Conservation (phyloP, 2,797 vertebrate species). For the Coranthus polyacanthus region DNA sequence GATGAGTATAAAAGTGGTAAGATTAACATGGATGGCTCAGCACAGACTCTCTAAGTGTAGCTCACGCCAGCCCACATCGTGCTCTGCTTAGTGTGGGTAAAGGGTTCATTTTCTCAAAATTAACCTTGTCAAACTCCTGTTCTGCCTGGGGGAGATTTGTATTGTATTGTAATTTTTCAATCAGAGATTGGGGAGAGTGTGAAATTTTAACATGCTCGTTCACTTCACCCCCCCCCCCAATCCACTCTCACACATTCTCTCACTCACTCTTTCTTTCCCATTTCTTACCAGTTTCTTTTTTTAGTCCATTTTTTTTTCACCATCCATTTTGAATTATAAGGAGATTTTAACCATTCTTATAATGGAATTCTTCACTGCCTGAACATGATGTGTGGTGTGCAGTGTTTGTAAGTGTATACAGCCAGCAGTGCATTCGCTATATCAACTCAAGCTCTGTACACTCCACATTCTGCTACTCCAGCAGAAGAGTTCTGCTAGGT, state of each 20-base stretch:
- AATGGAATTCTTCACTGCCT: constrained; percentile 63
- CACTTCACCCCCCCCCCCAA: constrained; percentile 31
- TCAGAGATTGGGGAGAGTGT: constrained; percentile 78
- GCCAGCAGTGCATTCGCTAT: constrained; percentile 42
- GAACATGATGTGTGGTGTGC: constrained; percentile 33
- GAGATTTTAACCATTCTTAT: constrained; percentile 65
- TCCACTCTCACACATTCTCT: neutral
- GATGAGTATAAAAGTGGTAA: constrained; percentile 37
- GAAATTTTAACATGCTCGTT: constrained; percentile 76
- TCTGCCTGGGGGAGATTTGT: constrained; percentile 74
- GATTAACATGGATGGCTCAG: constrained; percentile 60
- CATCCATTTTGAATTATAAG: constrained; percentile 75
- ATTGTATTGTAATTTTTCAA: constrained; percentile 82
- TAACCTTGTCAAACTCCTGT: constrained; percentile 74
- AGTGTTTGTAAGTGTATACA: constrained; percentile 51
- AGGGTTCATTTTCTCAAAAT: constrained; percentile 78
- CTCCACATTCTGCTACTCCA: constrained; percentile 59
- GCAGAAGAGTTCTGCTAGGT: constrained; percentile 78
- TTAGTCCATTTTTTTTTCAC: neutral
- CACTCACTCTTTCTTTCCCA: constrained; percentile 3
- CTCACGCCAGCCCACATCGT: constrained; percentile 45
- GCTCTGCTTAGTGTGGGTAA: constrained; percentile 61
- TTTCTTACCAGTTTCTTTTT: constrained; percentile 18
- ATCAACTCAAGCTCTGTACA: constrained; percentile 63
- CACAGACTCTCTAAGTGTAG: constrained; percentile 45